These are phyloP conservation scores for Cavia porcellus DNA, from an alignment of 2,113 vertebrate genomes.

Conservation along the genomic window DNA sequence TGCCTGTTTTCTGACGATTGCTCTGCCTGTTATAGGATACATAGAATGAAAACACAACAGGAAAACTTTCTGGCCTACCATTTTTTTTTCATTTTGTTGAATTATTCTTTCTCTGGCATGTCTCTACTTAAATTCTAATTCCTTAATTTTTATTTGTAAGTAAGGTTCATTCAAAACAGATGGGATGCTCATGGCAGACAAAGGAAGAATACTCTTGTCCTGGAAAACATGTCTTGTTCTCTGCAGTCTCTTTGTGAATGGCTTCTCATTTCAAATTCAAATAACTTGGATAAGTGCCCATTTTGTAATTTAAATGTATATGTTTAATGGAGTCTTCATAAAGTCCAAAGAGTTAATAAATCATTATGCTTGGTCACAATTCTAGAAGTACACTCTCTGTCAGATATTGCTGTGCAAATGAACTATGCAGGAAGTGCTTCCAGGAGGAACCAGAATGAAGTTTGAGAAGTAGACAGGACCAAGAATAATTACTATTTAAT, in stretches of 20 bases:
- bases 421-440: not conserved
- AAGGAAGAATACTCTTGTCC: not conserved
- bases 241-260: not conserved
- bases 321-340: not conserved
- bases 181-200: fast-evolving
- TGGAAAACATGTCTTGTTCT: not conserved
- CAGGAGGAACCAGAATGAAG: not conserved
- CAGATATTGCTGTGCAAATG: not conserved
- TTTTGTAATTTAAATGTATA: not conserved
- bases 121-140: not conserved
- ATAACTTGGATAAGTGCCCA: not conserved
- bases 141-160: not conserved
- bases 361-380: not conserved
- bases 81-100: not conserved
- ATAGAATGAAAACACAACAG: not conserved
- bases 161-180: not conserved
- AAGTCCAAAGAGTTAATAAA: not conserved
- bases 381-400: not conserved
- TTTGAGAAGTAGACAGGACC: not conserved
- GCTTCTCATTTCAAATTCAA: not conserved
- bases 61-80: not conserved
- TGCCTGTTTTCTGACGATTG: slow-evolving; percentile 20
- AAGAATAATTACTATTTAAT: not conserved
- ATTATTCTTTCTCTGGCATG: not conserved
- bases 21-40: slow-evolving; percentile 29